phyloP scores from a whole-genome alignment of 2,888 invertebrate species.

The Drosophila dives region DNA sequence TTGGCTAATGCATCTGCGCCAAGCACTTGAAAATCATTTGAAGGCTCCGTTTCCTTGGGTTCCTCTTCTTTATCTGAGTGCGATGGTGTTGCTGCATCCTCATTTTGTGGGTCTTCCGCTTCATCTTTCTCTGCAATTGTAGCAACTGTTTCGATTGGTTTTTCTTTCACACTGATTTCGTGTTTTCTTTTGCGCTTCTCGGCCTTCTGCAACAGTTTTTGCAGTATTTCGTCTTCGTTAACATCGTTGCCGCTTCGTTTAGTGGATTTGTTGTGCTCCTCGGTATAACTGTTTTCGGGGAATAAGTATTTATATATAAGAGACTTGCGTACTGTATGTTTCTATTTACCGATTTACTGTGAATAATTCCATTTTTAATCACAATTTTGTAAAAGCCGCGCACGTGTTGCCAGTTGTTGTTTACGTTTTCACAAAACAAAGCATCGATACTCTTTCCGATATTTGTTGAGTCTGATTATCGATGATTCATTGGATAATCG shows the following conservation, averaged over 20 bases:
- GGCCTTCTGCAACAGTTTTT: slow-evolving; percentile 87
- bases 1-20: slow-evolving; percentile 88
- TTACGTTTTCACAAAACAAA: slow-evolving; percentile 46
- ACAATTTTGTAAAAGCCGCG: slow-evolving; percentile 22
- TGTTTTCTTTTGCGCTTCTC: slow-evolving; percentile 85
- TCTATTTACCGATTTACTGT: slow-evolving; percentile 88
- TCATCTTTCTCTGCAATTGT: slow-evolving; percentile 2
- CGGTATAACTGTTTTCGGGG: slow-evolving; percentile 46
- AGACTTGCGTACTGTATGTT: no score
- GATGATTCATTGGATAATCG: slow-evolving; percentile 8
- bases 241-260: slow-evolving; percentile 14
- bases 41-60: slow-evolving; percentile 16
- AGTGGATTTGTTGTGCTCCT: slow-evolving; percentile 30
- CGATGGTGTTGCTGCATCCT: slow-evolving; percentile 17
- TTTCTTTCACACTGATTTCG: slow-evolving; percentile 50
- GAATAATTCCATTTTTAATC: slow-evolving; percentile 88
- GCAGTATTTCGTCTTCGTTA: slow-evolving; percentile 87
- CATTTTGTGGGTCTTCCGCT: slow-evolving; percentile 19
- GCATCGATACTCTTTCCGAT: slow-evolving; percentile 35
- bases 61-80: neutral
- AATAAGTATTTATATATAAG: neutral
- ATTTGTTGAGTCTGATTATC: neutral
- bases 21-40: slow-evolving; percentile 85
- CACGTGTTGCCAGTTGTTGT: slow-evolving; percentile 72
- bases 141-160: neutral